Conservation (phyloP, 1,140 invertebrate genomes). For the Callitettix versicolor region DNA sequence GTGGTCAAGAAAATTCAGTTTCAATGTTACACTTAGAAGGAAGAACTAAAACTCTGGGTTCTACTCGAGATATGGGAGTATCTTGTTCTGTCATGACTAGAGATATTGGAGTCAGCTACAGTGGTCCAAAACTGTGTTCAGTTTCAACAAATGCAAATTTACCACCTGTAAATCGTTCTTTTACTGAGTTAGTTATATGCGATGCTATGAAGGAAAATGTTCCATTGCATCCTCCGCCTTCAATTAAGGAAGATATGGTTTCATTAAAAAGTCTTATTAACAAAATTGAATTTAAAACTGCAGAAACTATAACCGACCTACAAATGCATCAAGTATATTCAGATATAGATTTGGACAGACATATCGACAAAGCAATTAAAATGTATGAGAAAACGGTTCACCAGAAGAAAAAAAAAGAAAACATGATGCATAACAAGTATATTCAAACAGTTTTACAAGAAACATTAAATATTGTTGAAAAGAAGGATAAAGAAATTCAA, state of each 20-base stretch:
- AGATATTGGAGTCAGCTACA: slow-evolving; percentile 43
- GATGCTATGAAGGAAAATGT: not conserved
- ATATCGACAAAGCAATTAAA: slow-evolving; percentile 19
- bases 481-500: slow-evolving; percentile 33
- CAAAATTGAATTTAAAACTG: slow-evolving; percentile 5
- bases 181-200: not conserved
- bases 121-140: slow-evolving; percentile 5
- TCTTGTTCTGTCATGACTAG: slow-evolving; percentile 53
- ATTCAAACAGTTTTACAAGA: slow-evolving; percentile 12
- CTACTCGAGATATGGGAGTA: slow-evolving; percentile 48
- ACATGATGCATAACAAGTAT: not conserved
- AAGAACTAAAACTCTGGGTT: no score
- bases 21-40: no score
- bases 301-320: slow-evolving; percentile 11
- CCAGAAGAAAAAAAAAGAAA: slow-evolving; percentile 4
- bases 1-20: no score
- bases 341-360: slow-evolving; percentile 11
- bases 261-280: slow-evolving; percentile 4
- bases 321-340: slow-evolving; percentile 12
- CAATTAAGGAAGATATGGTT: slow-evolving; percentile 2
- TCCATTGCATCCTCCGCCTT: not conserved
- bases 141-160: slow-evolving; percentile 10
- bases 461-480: slow-evolving; percentile 27
- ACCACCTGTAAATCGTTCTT: not conserved
- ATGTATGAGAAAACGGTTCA: slow-evolving; percentile 15